Evolutionary conservation across 1,140 invertebrate species (phyloP).

Genomic region (Idris sp.): DNA sequence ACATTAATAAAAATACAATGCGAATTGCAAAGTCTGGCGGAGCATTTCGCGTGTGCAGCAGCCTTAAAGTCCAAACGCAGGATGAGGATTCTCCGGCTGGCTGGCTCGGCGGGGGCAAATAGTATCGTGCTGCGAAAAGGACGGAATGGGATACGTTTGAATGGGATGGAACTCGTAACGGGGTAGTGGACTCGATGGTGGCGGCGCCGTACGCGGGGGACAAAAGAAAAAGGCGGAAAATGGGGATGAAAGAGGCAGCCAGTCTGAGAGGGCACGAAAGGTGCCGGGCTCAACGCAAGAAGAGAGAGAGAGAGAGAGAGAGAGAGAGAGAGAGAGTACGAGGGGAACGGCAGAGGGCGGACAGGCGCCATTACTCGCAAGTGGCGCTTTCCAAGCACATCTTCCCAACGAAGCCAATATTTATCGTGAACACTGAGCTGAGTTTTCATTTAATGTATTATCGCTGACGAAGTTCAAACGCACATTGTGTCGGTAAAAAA

Average conservation of each 20-base stretch:
- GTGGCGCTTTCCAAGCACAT: conserved; percentile 67
- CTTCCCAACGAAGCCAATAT: conserved; percentile 66
- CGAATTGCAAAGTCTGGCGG: conserved; percentile 43
- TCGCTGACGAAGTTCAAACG: conserved; percentile 64
- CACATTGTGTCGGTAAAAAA: too few relatives aligned
- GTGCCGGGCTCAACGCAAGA: too few relatives aligned
- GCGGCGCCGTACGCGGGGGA: neutral
- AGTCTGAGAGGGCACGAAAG: conserved; percentile 49
- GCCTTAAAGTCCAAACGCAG: conserved; percentile 50
- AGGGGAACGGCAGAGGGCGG: conserved; percentile 27
- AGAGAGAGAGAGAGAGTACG: conserved; percentile 27
- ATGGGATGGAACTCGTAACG: conserved; percentile 49
- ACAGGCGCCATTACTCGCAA: conserved; percentile 65
- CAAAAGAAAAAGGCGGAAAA: conserved; percentile 47
- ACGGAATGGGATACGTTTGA: conserved; percentile 55
- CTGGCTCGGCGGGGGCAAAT: conserved; percentile 27
- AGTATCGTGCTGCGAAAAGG: conserved; percentile 52
- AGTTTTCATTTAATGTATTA: conserved; percentile 67
- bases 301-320: conserved; percentile 27
- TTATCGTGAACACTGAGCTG: conserved; percentile 64
- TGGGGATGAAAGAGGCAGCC: conserved; percentile 45
- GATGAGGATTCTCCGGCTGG: conserved; percentile 39
- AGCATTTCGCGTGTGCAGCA: conserved; percentile 55
- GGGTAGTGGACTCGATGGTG: conserved; percentile 23
- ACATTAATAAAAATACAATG: conserved; percentile 43